phyloP scores from a whole-genome alignment of 2,113 vertebrate genomes.

The Oncorhynchus kisutch region DNA sequence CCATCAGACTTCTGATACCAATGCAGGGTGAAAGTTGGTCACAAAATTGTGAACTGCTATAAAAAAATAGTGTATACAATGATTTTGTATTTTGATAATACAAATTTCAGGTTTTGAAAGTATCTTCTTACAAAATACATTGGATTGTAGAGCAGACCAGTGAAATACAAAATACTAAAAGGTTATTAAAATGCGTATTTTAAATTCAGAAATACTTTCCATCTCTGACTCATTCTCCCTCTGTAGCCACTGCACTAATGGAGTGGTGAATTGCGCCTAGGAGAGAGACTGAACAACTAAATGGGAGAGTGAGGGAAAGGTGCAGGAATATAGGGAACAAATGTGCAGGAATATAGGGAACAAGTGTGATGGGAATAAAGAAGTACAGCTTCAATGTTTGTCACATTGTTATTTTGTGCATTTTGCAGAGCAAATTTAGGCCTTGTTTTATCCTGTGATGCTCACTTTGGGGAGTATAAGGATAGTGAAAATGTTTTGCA shows the following conservation, averaged over 20 bases:
- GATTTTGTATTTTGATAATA: no score
- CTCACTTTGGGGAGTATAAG: neutral
- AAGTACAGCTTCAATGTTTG: neutral
- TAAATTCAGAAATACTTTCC: no score
- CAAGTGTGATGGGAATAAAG: constrained; percentile 14
- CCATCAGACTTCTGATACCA: no score
- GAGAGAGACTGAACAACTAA: neutral
- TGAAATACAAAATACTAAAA: no score
- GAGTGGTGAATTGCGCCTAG: constrained; percentile 13
- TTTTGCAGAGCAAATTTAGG: neutral
- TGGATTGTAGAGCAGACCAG: no score
- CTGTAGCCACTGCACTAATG: neutral
- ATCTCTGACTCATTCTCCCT: neutral
- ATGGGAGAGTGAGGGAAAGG: constrained; percentile 2
- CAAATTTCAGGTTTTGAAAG: no score
- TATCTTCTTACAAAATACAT: no score
- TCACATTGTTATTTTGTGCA: neutral
- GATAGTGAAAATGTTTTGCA: neutral
- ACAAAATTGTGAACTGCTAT: no score
- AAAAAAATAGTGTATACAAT: no score
- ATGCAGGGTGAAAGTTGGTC: no score
- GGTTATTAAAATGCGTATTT: no score
- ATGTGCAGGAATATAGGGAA: neutral
- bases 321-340: neutral
- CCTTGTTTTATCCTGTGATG: neutral